Evolutionary conservation across 2,888 invertebrate genomes (phyloP).

Genomic region (Frankliniella intonsa): DNA sequence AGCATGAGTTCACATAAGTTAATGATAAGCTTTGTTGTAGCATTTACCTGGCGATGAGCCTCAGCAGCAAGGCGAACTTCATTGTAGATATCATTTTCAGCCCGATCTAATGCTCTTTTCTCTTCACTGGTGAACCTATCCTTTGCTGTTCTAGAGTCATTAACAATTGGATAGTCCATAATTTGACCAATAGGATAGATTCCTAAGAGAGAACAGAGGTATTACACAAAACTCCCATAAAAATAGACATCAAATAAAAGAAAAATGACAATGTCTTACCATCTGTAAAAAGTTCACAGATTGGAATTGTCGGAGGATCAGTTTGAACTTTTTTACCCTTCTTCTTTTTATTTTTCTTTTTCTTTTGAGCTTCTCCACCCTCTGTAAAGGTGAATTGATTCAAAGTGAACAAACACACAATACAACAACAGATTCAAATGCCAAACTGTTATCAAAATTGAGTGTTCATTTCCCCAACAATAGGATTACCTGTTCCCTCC

Average conservation of each 20-base stretch:
- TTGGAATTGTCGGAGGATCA: conserved; percentile 81
- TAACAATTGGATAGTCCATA: conserved; percentile 70
- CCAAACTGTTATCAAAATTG: neutral
- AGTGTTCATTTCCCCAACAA: neutral
- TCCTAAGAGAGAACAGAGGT: conserved; percentile 44
- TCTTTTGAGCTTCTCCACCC: conserved; percentile 38
- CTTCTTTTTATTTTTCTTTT: conserved; percentile 33
- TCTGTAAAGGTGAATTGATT: conserved; percentile 40
- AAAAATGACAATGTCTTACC: conserved; percentile 48
- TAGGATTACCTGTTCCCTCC: neutral
- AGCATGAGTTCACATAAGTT: neutral
- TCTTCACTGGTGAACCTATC: conserved; percentile 81
- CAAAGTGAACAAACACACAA: neutral
- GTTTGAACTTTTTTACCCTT: conserved; percentile 54
- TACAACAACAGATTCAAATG: neutral
- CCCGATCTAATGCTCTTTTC: conserved; percentile 82
- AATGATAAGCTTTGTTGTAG: neutral
- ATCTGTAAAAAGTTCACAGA: conserved; percentile 78
- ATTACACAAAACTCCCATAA: conserved; percentile 1
- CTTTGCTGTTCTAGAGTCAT: conserved; percentile 80
- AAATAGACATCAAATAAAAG: conserved; percentile 2
- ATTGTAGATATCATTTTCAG: conserved; percentile 89
- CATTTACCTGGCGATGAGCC: conserved; percentile 82
- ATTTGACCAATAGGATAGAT: conserved; percentile 86
- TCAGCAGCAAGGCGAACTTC: conserved; percentile 95